These are phyloP conservation scores for Zosterops pallidus DNA, from an alignment of 2,113 vertebrate genomes.

Conservation along the genomic window DNA sequence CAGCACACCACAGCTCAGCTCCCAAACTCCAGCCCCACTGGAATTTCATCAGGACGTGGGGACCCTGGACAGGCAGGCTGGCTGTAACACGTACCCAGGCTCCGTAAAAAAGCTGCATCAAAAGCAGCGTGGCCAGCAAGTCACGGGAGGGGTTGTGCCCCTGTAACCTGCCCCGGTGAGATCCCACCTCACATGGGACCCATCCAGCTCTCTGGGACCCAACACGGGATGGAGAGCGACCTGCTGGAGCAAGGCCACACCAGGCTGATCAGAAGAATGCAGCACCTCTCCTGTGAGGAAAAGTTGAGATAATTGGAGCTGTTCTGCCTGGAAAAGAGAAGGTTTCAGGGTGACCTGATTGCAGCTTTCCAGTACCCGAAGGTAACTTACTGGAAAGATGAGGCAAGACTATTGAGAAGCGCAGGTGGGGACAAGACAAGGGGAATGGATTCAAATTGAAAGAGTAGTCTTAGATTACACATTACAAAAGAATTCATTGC, in stretches of 20 bases:
- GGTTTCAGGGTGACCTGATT: background rate
- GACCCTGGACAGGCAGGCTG: too few species aligned
- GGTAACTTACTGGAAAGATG: background rate
- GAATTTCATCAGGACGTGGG: accelerated
- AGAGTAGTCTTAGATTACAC: too few species aligned
- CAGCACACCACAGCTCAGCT: background rate
- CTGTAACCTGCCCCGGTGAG: background rate
- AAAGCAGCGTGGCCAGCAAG: background rate
- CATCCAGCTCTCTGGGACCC: background rate
- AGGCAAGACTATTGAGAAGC: background rate
- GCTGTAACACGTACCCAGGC: too few species aligned
- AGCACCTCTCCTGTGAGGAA: background rate
- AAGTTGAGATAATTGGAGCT: background rate
- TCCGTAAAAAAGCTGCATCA: background rate
- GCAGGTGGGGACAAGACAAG: too few species aligned
- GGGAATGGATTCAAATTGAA: background rate
- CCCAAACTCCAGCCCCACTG: accelerated
- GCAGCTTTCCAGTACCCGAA: background rate
- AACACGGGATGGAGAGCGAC: accelerated
- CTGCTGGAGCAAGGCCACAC: background rate
- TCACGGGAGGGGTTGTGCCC: too few species aligned
- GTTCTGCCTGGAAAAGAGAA: background rate
- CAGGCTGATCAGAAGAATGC: background rate
- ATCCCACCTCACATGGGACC: too few species aligned
- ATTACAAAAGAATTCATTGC: background rate